These are phyloP conservation scores for Proales similis DNA, from an alignment of 1,140 invertebrate species.

Conservation along the genomic window DNA sequence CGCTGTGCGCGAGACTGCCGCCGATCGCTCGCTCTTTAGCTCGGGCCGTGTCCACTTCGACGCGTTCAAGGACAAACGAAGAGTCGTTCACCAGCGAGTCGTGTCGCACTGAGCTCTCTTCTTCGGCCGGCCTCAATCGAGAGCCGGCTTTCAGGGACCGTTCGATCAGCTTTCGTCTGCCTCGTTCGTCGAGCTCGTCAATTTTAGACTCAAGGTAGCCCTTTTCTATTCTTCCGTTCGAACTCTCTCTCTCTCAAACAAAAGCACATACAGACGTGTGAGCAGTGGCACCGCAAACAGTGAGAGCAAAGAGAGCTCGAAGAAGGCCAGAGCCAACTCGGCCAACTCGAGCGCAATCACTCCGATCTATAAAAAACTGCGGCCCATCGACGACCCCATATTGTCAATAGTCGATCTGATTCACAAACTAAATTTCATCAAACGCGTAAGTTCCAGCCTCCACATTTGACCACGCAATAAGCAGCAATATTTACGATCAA, in stretches of 20 bases:
- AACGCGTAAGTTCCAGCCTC: conserved; percentile 42
- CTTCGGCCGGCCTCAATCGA: conserved; percentile 1
- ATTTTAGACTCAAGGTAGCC: conserved; percentile 13
- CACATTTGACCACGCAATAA: too few species aligned
- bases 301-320: conserved; percentile 11
- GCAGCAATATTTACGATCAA: too few species aligned
- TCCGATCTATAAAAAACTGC: conserved; percentile 47
- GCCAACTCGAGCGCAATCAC: conserved; percentile 46
- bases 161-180: neutral
- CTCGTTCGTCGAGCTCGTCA: conserved; percentile 21
- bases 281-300: neutral
- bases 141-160: too few species aligned
- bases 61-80: neutral
- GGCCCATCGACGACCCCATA: conserved; percentile 51
- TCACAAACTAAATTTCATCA: conserved; percentile 52
- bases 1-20: too few species aligned
- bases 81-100: neutral
- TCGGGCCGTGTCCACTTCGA: neutral
- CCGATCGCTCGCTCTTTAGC: neutral
- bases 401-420: conserved; percentile 50
- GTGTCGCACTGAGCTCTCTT: neutral
- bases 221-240: neutral
- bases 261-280: conserved; percentile 3
- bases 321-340: conserved; percentile 39
- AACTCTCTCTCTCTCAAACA: too few species aligned